A percentile compares a stretch with the other conserved stretches of the same genome.
These are phyloP conservation scores for Sus cebifrons DNA, from an alignment of 2,797 vertebrate species.

Conservation along the genomic window DNA sequence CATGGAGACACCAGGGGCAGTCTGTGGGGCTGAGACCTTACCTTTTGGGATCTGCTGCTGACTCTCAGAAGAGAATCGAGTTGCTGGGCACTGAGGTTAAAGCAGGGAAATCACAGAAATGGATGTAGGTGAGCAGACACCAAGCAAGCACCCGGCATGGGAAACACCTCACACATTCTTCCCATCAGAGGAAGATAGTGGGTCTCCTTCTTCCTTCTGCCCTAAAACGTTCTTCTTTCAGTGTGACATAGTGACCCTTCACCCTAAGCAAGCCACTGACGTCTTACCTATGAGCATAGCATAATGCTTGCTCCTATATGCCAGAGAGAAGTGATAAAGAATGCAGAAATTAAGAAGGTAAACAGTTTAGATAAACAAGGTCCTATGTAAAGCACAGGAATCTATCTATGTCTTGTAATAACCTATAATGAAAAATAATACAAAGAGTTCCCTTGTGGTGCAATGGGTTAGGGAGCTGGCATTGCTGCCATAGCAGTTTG, in stretches of 20 bases:
- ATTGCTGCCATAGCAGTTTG: no score
- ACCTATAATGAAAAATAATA: no score
- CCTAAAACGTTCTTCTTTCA: not conserved
- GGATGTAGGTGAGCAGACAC: not conserved
- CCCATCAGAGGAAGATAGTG: not conserved
- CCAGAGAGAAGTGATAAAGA: not conserved
- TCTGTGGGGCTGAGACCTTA: not conserved
- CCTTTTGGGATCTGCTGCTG: not conserved
- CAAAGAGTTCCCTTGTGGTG: no score
- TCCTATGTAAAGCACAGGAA: no score
- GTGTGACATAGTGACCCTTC: not conserved
- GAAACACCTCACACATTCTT: not conserved
- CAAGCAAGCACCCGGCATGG: not conserved
- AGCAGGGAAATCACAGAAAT: not conserved
- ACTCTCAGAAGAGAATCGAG: not conserved
- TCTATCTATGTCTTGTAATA: no score
- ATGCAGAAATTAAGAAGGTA: not conserved
- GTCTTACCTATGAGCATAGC: not conserved
- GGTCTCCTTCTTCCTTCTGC: not conserved
- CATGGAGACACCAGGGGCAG: no score
- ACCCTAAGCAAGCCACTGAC: not conserved
- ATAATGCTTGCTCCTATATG: not conserved
- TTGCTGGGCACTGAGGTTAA: not conserved
- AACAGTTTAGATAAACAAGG: not conserved
- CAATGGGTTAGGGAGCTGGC: no score